These are phyloP conservation scores for Bubo bubo DNA, from an alignment of 2,113 vertebrate species.

Conservation along the genomic window DNA sequence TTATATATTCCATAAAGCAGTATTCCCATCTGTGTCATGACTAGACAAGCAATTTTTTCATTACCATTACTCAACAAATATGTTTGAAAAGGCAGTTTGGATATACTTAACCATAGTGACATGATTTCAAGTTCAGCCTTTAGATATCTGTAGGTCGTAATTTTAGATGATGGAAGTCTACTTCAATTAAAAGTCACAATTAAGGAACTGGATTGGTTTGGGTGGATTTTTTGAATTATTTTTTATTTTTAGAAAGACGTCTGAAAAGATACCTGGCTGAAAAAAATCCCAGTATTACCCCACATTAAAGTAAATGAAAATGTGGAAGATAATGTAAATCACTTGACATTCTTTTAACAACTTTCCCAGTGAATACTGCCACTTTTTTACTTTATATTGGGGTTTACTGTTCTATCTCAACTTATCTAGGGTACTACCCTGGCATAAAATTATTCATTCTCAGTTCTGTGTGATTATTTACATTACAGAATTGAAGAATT, in stretches of 20 bases:
- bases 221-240: background rate
- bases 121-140: background rate
- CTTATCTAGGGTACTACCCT: background rate
- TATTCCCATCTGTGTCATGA: background rate
- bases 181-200: background rate
- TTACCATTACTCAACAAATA: background rate
- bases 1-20: background rate
- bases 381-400: background rate
- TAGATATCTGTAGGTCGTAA: background rate
- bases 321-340: background rate
- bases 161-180: background rate
- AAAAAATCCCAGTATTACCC: background rate
- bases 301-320: background rate
- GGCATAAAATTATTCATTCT: background rate
- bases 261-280: background rate
- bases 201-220: background rate
- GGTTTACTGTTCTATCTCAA: background rate
- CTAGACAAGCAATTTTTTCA: background rate
- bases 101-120: background rate
- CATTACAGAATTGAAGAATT: background rate
- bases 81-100: background rate
- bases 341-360: background rate
- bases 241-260: background rate
- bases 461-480: background rate
- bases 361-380: background rate